These are phyloP conservation scores for Psittacula echo DNA, from an alignment of 2,797 vertebrate genomes.

Conservation along the genomic window DNA sequence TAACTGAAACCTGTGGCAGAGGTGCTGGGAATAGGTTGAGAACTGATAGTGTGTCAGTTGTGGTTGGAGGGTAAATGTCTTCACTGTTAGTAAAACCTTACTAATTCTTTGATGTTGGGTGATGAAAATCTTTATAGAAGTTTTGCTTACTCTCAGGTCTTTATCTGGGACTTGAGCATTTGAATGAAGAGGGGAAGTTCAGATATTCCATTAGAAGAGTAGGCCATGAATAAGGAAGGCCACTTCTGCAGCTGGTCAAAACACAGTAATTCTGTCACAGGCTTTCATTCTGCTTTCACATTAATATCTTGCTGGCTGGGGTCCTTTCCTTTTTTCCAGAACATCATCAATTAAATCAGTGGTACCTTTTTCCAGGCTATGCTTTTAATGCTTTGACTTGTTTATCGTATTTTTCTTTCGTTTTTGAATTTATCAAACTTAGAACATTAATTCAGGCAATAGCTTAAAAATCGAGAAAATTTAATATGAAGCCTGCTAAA, in stretches of 20 bases:
- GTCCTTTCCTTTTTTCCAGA: neutral
- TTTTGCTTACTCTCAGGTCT: neutral
- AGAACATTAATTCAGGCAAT: neutral
- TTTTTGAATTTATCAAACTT: neutral
- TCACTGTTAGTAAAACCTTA: neutral
- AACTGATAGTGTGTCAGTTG: neutral
- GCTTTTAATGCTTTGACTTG: neutral
- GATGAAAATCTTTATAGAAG: neutral
- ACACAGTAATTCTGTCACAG: neutral
- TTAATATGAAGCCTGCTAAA: neutral
- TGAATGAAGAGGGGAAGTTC: neutral
- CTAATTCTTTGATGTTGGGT: neutral
- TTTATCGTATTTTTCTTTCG: neutral
- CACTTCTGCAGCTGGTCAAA: neutral
- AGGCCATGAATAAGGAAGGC: neutral
- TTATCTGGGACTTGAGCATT: neutral
- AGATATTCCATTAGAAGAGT: neutral
- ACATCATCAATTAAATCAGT: neutral
- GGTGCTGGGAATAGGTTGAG: neutral
- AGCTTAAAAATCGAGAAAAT: neutral
- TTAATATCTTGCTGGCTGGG: neutral
- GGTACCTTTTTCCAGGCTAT: neutral
- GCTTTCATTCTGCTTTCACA: fast-evolving
- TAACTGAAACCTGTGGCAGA: neutral
- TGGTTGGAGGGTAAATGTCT: neutral